Evolutionary conservation across 2,797 vertebrate species (phyloP).

Genomic region (Silurus aristotelis): DNA sequence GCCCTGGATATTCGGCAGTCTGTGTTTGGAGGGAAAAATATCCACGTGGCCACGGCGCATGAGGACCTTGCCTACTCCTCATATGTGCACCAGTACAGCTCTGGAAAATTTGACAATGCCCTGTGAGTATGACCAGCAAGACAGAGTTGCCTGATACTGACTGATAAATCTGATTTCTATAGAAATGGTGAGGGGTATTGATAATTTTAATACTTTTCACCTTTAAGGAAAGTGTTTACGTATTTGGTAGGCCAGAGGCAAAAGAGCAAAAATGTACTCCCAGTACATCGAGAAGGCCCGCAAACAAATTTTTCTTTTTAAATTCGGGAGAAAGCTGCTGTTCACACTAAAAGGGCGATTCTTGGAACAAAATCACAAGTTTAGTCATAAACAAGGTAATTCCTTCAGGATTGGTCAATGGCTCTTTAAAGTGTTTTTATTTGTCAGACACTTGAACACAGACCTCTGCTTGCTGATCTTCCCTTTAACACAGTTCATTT

Average conservation of each 20-base stretch:
- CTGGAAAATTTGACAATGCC: conserved; percentile 97
- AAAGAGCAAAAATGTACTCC: conserved; percentile 18
- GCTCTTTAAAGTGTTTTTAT: not conserved
- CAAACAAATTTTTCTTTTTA: conserved; percentile 25
- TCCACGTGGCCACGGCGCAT: conserved; percentile 97
- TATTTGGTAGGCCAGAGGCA: conserved; percentile 28
- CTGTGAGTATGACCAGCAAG: conserved; percentile 81
- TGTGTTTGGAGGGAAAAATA: conserved; percentile 98
- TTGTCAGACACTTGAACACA: not conserved
- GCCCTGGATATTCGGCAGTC: conserved; percentile 98
- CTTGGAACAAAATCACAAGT: not conserved
- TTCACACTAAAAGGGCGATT: not conserved
- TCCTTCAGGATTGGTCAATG: not conserved
- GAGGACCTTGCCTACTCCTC: conserved; percentile 98
- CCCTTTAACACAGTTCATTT: conserved; percentile 47
- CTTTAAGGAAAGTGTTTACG: not conserved
- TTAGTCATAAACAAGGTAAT: not conserved
- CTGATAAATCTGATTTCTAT: not conserved
- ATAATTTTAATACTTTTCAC: not conserved
- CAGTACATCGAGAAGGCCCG: not conserved
- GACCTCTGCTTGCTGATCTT: conserved; percentile 28
- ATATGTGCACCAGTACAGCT: conserved; percentile 99
- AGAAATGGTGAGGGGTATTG: not conserved
- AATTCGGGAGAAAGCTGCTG: not conserved
- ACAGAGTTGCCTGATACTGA: not conserved